phyloP scores from a whole-genome alignment of 1,140 invertebrate genomes.

The Scaptomyza graminum region DNA sequence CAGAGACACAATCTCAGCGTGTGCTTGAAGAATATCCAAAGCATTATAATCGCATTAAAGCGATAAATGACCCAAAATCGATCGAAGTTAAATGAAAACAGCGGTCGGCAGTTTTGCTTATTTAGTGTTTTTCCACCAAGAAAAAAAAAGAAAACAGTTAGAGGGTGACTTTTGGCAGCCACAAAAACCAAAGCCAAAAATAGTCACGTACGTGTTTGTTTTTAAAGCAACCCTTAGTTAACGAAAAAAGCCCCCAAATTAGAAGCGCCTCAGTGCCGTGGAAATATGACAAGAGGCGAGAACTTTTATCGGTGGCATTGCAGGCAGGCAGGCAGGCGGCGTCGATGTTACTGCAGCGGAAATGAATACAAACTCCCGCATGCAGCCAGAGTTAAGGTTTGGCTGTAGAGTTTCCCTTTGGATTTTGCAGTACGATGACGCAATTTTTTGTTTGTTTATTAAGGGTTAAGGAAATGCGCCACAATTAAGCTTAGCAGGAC shows the following conservation, averaged over 20 bases:
- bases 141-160: slow-evolving; percentile 19
- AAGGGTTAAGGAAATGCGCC: slow-evolving; percentile 69
- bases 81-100: slow-evolving; percentile 28
- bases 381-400: not conserved
- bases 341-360: slow-evolving; percentile 56
- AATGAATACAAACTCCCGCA: not conserved
- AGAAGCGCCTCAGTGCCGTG: slow-evolving; percentile 52
- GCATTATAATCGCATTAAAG: slow-evolving; percentile 79
- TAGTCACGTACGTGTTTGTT: slow-evolving; percentile 58
- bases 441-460: slow-evolving; percentile 46
- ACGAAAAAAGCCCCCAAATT: slow-evolving; percentile 66
- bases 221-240: slow-evolving; percentile 77
- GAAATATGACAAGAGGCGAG: slow-evolving; percentile 71
- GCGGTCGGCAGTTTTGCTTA: slow-evolving; percentile 64
- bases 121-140: slow-evolving; percentile 59
- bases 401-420: slow-evolving; percentile 36
- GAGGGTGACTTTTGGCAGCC: slow-evolving; percentile 72
- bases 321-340: slow-evolving; percentile 54
- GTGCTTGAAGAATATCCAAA: slow-evolving; percentile 54
- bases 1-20: slow-evolving; percentile 55
- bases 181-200: slow-evolving; percentile 39
- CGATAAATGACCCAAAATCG: slow-evolving; percentile 76
- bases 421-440: slow-evolving; percentile 59
- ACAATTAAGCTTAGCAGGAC: slow-evolving; percentile 52
- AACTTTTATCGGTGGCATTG: slow-evolving; percentile 58